Evolutionary conservation across 2,113 vertebrate species (phyloP).

Genomic region (Morphnarchus princeps): DNA sequence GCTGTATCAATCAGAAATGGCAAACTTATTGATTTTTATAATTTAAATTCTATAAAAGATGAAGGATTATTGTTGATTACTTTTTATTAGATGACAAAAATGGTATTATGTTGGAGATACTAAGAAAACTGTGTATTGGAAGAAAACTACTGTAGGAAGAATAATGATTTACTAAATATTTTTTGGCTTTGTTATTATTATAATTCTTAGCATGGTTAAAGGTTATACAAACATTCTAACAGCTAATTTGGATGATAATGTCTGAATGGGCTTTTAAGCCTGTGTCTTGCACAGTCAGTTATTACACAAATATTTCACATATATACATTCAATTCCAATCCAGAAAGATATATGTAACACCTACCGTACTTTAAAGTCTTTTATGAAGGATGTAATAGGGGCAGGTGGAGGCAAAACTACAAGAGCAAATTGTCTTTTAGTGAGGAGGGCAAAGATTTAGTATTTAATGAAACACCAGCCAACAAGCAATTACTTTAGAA

Average conservation of each 20-base stretch:
- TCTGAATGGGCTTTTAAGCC: not conserved
- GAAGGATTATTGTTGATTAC: not conserved
- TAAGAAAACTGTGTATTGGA: not conserved
- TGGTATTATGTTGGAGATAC: not conserved
- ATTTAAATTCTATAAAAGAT: not conserved
- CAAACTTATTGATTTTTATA: not conserved
- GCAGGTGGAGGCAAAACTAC: not conserved
- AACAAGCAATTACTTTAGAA: not conserved
- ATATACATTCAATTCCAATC: not conserved
- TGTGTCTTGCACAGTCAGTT: not conserved
- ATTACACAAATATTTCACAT: not conserved
- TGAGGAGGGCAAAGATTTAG: not conserved
- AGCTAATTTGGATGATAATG: not conserved
- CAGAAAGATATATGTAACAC: not conserved
- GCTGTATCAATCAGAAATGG: not conserved
- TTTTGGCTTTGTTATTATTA: not conserved
- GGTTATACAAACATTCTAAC: not conserved
- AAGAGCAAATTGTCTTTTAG: not conserved
- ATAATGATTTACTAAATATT: not conserved
- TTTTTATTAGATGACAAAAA: not conserved
- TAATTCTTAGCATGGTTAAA: not conserved
- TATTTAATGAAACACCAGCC: slow-evolving; percentile 27
- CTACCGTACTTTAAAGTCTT: not conserved
- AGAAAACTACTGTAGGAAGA: not conserved
- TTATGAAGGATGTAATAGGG: not conserved